These are phyloP conservation scores for Psittacula cyanocephala DNA, from an alignment of 2,113 vertebrate genomes.

Conservation along the genomic window DNA sequence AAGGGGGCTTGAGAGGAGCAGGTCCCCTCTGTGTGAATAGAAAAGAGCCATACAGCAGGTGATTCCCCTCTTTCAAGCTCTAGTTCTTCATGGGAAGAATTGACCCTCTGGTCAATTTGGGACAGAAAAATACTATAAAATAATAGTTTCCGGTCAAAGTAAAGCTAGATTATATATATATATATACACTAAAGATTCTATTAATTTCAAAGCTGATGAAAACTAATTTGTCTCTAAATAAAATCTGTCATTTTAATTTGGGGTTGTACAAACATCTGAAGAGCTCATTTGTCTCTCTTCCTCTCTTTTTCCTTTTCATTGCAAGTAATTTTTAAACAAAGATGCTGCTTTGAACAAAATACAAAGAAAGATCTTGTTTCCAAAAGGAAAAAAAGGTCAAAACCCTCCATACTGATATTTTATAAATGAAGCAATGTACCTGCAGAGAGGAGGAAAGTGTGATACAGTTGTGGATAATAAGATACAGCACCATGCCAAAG, in stretches of 20 bases:
- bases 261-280: background rate
- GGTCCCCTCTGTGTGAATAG: background rate
- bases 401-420: rapidly evolving
- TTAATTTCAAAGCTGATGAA: background rate
- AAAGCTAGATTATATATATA: background rate
- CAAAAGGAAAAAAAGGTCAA: background rate
- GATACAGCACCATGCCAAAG: background rate
- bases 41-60: background rate
- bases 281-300: background rate
- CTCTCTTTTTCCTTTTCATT: background rate
- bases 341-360: background rate
- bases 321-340: background rate
- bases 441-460: background rate
- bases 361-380: background rate
- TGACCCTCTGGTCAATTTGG: background rate
- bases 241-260: background rate
- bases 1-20: background rate
- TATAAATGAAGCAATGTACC: background rate
- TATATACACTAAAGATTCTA: background rate
- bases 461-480: background rate
- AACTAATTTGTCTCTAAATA: background rate
- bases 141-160: background rate
- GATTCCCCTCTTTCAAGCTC: background rate
- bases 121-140: background rate
- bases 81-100: background rate